Conservation (phyloP, 2,888 invertebrate species). For the Xanthostigma xanthostigma region DNA sequence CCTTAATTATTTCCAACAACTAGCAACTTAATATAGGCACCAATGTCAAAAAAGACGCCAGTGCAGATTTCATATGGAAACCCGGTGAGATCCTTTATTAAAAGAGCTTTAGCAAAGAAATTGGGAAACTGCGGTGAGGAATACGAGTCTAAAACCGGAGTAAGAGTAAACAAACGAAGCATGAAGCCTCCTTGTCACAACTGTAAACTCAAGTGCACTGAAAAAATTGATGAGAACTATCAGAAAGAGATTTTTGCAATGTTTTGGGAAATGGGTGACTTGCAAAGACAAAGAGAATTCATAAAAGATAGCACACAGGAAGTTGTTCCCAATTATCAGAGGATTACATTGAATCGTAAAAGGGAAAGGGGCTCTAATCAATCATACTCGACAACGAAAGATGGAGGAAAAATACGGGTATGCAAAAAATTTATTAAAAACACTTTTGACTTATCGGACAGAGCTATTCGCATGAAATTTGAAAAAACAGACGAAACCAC, state of each 20-base stretch:
- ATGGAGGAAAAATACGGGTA: conserved; percentile 7
- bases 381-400: conserved; percentile 6
- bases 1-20: too few relatives aligned
- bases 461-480: conserved; percentile 6
- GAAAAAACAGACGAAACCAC: conserved; percentile 3
- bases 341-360: conserved; percentile 4
- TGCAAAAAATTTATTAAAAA: conserved; percentile 6
- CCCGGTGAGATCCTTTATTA: too few relatives aligned
- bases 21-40: too few relatives aligned
- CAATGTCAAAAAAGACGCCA: too few relatives aligned
- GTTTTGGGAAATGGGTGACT: conserved; percentile 3
- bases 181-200: conserved; percentile 5
- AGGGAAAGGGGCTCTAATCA: conserved; percentile 5
- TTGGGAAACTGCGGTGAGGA: conserved; percentile 5
- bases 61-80: too few relatives aligned
- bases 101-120: conserved; percentile 4
- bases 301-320: conserved; percentile 4
- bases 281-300: conserved; percentile 5
- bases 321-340: conserved; percentile 4
- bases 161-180: conserved; percentile 4
- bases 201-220: conserved; percentile 5
- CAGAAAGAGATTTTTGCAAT: conserved; percentile 4
- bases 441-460: conserved; percentile 6
- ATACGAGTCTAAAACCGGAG: conserved; percentile 4
- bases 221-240: conserved; percentile 5